These are phyloP conservation scores for Tetramorium alpestre DNA, from an alignment of 1,140 invertebrate species.

Conservation along the genomic window DNA sequence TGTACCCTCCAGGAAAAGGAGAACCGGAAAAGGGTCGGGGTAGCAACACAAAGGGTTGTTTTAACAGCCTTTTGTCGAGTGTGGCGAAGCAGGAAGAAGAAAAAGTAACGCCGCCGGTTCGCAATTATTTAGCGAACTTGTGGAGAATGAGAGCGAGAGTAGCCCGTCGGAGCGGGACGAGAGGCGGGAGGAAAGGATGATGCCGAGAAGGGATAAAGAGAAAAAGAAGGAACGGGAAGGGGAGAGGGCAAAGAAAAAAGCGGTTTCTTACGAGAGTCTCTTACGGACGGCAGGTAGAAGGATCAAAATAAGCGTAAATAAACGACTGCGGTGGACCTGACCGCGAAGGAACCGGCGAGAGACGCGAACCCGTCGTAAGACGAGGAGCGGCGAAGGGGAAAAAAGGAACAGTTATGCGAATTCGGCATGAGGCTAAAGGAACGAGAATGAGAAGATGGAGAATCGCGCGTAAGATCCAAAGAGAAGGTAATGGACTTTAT, in stretches of 20 bases:
- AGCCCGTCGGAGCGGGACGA: background rate
- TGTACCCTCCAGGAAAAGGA: slow-evolving; percentile 55
- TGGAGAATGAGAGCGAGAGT: slow-evolving; percentile 57
- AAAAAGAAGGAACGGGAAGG: background rate
- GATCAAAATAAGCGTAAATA: slow-evolving; percentile 65
- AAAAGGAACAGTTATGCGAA: slow-evolving; percentile 36
- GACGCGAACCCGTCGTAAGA: slow-evolving; percentile 43
- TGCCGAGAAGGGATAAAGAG: background rate
- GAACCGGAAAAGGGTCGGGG: slow-evolving; percentile 48
- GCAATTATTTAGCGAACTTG: slow-evolving; percentile 78
- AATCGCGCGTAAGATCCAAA: slow-evolving; percentile 62
- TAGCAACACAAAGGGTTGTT: slow-evolving; percentile 78
- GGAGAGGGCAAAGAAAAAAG: slow-evolving; percentile 3
- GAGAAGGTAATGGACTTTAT: slow-evolving; percentile 79
- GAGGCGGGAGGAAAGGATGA: background rate
- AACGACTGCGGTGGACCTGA: slow-evolving; percentile 38
- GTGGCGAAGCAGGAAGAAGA: slow-evolving; percentile 70
- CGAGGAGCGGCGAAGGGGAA: slow-evolving; percentile 31
- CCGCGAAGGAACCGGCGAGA: background rate
- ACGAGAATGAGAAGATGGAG: slow-evolving; percentile 26
- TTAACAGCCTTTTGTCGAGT: slow-evolving; percentile 79
- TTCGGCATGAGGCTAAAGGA: slow-evolving; percentile 49
- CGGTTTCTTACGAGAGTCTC: slow-evolving; percentile 54
- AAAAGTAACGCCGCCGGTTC: slow-evolving; percentile 74
- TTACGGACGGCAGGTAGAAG: slow-evolving; percentile 34